These are phyloP conservation scores for Crossoptilon crossoptilon DNA, from an alignment of 2,797 vertebrate species.

Conservation along the genomic window DNA sequence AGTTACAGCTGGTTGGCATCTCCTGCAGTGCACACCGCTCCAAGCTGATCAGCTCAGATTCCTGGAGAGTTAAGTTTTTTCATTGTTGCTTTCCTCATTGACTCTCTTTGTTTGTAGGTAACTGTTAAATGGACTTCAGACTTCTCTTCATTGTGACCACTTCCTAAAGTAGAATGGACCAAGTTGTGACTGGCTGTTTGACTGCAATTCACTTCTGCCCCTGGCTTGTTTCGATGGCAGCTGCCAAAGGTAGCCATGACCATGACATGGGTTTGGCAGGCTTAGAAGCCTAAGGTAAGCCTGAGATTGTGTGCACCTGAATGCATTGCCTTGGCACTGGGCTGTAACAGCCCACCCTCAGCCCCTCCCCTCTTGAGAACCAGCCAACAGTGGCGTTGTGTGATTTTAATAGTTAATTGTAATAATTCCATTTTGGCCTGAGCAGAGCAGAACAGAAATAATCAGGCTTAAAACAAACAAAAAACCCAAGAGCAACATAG, in stretches of 20 bases:
- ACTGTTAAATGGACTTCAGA: accelerated
- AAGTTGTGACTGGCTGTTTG: accelerated
- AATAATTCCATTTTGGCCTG: neutral
- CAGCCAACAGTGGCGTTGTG: neutral
- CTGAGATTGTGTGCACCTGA: accelerated
- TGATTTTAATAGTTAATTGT: neutral
- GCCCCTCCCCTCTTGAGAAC: accelerated
- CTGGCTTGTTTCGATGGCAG: accelerated
- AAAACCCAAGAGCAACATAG: neutral
- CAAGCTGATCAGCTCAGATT: accelerated
- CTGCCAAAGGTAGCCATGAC: no score
- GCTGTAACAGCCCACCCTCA: neutral
- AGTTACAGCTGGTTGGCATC: neutral
- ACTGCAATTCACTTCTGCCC: neutral
- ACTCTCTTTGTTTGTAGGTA: accelerated
- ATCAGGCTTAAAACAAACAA: conserved; percentile 45
- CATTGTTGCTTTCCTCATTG: accelerated
- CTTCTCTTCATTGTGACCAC: neutral
- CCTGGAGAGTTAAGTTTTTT: neutral
- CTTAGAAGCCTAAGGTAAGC: neutral
- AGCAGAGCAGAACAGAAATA: conserved; percentile 21
- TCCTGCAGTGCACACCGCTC: neutral
- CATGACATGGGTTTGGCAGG: no score
- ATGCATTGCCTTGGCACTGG: accelerated
- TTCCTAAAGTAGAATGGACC: neutral